Evolutionary conservation across 2,888 invertebrate genomes (phyloP).

Genomic region (Parthenolecanium corni): DNA sequence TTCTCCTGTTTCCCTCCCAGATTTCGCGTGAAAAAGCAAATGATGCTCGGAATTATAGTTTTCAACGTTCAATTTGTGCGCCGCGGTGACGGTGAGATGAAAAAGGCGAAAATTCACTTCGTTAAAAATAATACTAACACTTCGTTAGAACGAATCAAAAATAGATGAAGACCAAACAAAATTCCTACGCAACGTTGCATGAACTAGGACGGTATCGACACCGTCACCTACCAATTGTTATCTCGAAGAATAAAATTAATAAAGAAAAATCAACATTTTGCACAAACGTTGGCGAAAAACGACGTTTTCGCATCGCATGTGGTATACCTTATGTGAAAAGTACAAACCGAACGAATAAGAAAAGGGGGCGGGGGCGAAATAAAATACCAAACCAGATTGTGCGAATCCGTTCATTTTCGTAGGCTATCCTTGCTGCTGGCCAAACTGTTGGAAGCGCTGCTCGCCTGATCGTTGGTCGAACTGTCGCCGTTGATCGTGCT

Average conservation of each 20-base stretch:
- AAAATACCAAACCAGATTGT: not conserved
- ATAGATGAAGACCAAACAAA: too few species aligned
- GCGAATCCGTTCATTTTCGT: constrained; percentile 35
- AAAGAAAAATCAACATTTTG: too few species aligned
- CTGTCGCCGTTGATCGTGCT: constrained; percentile 34
- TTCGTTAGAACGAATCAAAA: not conserved
- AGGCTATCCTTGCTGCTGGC: constrained; percentile 38
- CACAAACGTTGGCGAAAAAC: not conserved
- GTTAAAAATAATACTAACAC: not conserved
- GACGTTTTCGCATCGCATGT: not conserved
- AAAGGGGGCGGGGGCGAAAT: not conserved
- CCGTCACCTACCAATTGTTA: not conserved
- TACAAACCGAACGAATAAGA: not conserved
- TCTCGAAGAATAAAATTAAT: not conserved
- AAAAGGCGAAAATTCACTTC: not conserved
- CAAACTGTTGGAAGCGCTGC: constrained; percentile 37
- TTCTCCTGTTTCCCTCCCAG: too few species aligned
- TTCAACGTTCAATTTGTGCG: too few species aligned
- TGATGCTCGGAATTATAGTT: too few species aligned
- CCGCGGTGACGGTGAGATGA: too few species aligned
- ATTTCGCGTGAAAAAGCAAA: too few species aligned
- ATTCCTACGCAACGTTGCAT: not conserved
- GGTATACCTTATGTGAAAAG: not conserved
- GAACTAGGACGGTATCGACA: not conserved
- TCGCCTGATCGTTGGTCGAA: constrained; percentile 34